phyloP scores from a whole-genome alignment of 2,888 invertebrate species.

The Embidobia sp. region DNA sequence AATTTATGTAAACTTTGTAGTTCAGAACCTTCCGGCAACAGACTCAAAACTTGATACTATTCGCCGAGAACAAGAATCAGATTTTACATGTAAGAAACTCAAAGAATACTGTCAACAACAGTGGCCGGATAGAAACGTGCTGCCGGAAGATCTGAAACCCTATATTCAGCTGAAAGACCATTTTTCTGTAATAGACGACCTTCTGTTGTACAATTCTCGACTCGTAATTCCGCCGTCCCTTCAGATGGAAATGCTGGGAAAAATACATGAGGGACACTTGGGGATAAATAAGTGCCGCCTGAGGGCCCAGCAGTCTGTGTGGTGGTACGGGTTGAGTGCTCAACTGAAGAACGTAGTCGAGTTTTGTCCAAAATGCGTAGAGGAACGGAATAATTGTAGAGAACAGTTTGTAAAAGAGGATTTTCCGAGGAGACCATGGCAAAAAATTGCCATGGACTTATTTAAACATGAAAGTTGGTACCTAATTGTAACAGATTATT shows the following conservation, averaged over 20 bases:
- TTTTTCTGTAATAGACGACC: slow-evolving; percentile 56
- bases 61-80: slow-evolving; percentile 44
- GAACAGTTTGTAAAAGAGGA: slow-evolving; percentile 57
- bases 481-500: slow-evolving; percentile 64
- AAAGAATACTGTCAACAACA: slow-evolving; percentile 44
- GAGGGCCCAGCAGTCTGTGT: slow-evolving; percentile 65
- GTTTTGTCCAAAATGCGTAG: slow-evolving; percentile 55
- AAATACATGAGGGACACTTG: slow-evolving; percentile 68
- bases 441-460: slow-evolving; percentile 63
- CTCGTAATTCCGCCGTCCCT: slow-evolving; percentile 65
- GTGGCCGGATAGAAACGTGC: slow-evolving; percentile 57
- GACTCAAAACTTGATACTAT: no score
- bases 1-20: neutral
- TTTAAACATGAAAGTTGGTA: slow-evolving; percentile 59
- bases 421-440: slow-evolving; percentile 66
- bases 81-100: slow-evolving; percentile 41
- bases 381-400: slow-evolving; percentile 34
- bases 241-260: slow-evolving; percentile 57
- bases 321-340: slow-evolving; percentile 64
- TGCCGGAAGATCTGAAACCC: slow-evolving; percentile 34
- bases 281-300: slow-evolving; percentile 67
- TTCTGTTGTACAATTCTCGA: slow-evolving; percentile 62
- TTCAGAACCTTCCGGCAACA: slow-evolving; percentile 43
- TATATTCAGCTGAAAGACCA: slow-evolving; percentile 59
- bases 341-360: slow-evolving; percentile 57